phyloP scores from a whole-genome alignment of 2,888 invertebrate genomes.

The Atrina japonica region DNA sequence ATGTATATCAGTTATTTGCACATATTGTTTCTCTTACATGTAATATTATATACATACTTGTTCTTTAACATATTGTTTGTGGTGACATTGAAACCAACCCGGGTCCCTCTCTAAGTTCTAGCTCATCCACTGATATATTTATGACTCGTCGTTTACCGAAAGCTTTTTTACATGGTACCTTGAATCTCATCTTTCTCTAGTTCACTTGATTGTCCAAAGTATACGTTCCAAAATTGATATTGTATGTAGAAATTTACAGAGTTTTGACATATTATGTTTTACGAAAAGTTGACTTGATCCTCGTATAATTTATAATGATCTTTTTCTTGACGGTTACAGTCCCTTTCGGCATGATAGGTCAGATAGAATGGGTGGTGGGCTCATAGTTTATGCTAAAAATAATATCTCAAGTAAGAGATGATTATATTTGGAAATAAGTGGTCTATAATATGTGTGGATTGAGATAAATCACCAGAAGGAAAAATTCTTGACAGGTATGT shows the following conservation, averaged over 20 bases:
- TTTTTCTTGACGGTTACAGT: neutral
- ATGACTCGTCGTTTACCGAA: neutral
- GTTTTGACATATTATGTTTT: conserved; percentile 7
- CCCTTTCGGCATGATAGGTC: neutral
- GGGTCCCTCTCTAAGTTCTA: neutral
- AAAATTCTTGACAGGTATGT: neutral
- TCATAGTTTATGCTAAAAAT: neutral
- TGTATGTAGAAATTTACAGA: conserved; percentile 1
- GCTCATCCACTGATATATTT: neutral
- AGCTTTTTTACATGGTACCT: neutral
- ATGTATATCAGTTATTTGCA: no score
- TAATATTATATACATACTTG: neutral
- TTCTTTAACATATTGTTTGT: neutral
- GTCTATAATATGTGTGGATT: neutral
- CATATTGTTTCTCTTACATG: no score
- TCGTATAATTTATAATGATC: neutral
- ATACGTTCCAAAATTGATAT: neutral
- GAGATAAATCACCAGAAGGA: neutral
- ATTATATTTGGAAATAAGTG: neutral
- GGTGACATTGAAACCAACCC: conserved; percentile 7
- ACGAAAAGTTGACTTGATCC: conserved; percentile 1
- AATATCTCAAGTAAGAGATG: neutral
- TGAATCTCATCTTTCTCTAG: neutral
- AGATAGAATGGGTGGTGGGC: conserved; percentile 4
- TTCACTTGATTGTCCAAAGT: neutral